These are phyloP conservation scores for Lerista edwardsae DNA, from an alignment of 2,797 vertebrate genomes.

Conservation along the genomic window DNA sequence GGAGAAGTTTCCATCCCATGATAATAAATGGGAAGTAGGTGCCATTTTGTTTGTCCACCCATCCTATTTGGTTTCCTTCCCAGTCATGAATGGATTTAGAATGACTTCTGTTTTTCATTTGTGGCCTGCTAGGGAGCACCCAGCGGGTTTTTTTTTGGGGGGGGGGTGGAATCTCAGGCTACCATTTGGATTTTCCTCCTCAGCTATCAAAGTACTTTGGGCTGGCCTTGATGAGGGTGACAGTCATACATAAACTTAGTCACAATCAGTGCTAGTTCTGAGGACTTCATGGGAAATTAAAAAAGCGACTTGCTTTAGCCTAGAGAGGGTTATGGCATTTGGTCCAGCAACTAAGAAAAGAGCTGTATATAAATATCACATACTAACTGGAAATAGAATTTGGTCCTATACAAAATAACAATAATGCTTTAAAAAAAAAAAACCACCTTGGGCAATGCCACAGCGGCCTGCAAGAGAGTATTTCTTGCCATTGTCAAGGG, in stretches of 20 bases:
- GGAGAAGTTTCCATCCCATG: background rate
- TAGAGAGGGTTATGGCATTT: background rate
- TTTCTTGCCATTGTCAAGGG: background rate
- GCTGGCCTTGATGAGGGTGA: background rate
- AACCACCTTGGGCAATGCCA: background rate
- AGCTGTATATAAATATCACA: background rate
- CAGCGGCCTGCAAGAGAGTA: background rate
- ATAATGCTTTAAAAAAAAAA: background rate
- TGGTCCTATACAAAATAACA: slow-evolving; percentile 9
- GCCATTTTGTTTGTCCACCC: background rate
- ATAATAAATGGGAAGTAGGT: background rate
- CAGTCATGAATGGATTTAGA: background rate
- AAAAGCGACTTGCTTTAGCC: background rate
- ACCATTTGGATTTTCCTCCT: background rate
- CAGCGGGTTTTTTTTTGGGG: no score
- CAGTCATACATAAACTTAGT: background rate
- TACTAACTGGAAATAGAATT: slow-evolving; percentile 21
- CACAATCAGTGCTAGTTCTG: background rate
- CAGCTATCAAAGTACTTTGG: background rate
- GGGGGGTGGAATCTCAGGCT: background rate
- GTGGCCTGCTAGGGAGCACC: background rate
- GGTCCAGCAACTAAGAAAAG: slow-evolving; percentile 1
- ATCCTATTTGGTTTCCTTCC: background rate
- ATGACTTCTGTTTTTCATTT: background rate
- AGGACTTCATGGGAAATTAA: background rate